Evolutionary conservation across 2,113 vertebrate species (phyloP), one percentile per base, ranked within the genome.

Genomic region (Edolisoma coerulescens): DNA sequence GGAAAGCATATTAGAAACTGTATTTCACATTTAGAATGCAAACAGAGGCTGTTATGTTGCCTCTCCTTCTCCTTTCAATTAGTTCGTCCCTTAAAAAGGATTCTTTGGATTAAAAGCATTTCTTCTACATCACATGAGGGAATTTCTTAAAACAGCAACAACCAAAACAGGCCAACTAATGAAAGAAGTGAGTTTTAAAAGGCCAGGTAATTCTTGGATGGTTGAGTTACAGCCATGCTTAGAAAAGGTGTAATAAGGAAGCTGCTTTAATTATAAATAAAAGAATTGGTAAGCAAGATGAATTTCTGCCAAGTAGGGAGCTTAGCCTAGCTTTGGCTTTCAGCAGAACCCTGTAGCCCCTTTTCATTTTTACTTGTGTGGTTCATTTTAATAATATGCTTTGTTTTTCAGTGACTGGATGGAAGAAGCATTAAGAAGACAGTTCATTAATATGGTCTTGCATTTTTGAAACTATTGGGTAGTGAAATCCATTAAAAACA

Each of bases 171-270:
- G 15, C 42, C 64, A 77, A 24, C 47, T 90, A 87, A 81, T 91
- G 64, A 77, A 94, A 90, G 13, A 93, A 90, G n/a, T 26, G 5
- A 30, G 87, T 90, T 95, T 89, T 54, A 70, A 86, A 94, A 74
- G 54, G 35, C 30, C 39, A 59, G 50, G 27, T 95, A 91, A 50
- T 91, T 90, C 42, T 74, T 81, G 44, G 24, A 19, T 88, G 70
- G 59, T 35, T 90, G 71, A 88, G 47, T 57, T 90, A 77, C 35
- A 86, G 44, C 60, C 28, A 27, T 70, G 47, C 59, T 90, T 84
- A 88, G 60, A 17, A 84, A 87, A 89, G 42, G 16, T 76, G 13
- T 74, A 83, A 57, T 61, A 84, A 70, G 13, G 64, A 90, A 90
- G 16, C 30, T 52, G 39, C 45, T 90, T 90, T 90, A 88, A 91